Evolutionary conservation across 2,797 vertebrate species (phyloP), one percentile per base, ranked within the genome.

Genomic region (Tragopan temminckii): DNA sequence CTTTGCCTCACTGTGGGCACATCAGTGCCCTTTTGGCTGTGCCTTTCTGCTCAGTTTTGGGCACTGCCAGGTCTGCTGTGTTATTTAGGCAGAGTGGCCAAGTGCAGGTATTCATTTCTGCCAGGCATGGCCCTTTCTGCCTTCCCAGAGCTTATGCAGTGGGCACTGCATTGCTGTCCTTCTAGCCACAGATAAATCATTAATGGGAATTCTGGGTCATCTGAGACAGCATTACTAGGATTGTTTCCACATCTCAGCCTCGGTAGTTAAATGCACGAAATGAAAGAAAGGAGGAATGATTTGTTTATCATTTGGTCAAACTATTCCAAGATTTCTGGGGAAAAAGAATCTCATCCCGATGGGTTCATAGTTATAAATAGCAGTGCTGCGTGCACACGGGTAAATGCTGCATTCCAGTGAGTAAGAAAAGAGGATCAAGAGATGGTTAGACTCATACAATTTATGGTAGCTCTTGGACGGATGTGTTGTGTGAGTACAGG

Each of bases 291-390:
- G 50, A 90, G 85, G 85, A 38, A 81, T 85, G 17, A 76, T 94
- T 93, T 87, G 62, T 23, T 91, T 85, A 81, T 82, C 66, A 14
- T 74, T 64, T 0, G 0, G 50, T 78, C 82, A 79, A 93, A 80
- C 66, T 94, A 78, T 91, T 88, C 31, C 58, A 90, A 80, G 68
- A 68, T 95, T 88, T 82, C 59, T 53, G 27, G 25, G 45, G 6
- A n/a, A 48, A 53, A 27, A 62, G n/a, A 55, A 77, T 27, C 31
- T 70, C 33, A 62, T 71, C 25, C 10, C 75, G 27, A 85, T 57
- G 35, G 64, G 13, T 68, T 57, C 38, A 45, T 53, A 77, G 45
- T 82, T 97, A 90, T 87, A 96, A 94, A 95, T 82, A 96, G 69
- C 58, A 59, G 45, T 1, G 1, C 19, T 52, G 40, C 9, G 18